Evolutionary conservation across 2,113 vertebrate genomes (phyloP), one percentile per base, ranked within the genome.

Genomic region (Cathartes aura): DNA sequence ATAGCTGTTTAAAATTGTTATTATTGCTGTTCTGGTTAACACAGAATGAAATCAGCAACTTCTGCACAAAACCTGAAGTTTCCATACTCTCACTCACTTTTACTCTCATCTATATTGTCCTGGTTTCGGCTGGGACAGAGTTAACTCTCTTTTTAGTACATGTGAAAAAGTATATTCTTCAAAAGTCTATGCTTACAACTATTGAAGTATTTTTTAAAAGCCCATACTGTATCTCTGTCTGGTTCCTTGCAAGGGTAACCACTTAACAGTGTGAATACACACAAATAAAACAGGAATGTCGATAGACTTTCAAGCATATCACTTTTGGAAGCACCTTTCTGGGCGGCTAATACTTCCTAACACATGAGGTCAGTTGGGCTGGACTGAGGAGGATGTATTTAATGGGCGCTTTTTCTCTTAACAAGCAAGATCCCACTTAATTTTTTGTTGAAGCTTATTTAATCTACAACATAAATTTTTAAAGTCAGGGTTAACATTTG

Each of bases 401-500:
- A 70, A 68, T 59, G 3, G 70, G 4, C 3, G n/a, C 6, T 38
- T 76, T 72, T 81, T 67, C 32, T 67, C 32, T 62, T 59, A 64
- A 50, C 4, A 55, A 50, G 16, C 6, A 47, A 87, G 47, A 36
- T 86, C 12, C 12, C 6, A 34, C 13, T 50, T 43, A 24, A 16
- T 22, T 50, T 81, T 87, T 56, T 45, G 23, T 30, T 26, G 34
- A 63, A 68, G 3, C 4, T 68, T 79, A 42, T 43, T 71, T 64
- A 42, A 68, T 19, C 36, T 56, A 18, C 11, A 38, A 30, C 10
- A 4, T 12, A 30, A 4, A 0, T 26, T 36, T 53, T 40, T 27
- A 6, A n/a, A 63, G 9, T 48, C 24, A 40, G 1, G 0, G 1
- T 21, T 36, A 58, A 30, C 3, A 58, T 58, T 43, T 12, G 12